Conservation (phyloP, 1,140 invertebrate genomes). For the Drosophila tropicalis region DNA sequence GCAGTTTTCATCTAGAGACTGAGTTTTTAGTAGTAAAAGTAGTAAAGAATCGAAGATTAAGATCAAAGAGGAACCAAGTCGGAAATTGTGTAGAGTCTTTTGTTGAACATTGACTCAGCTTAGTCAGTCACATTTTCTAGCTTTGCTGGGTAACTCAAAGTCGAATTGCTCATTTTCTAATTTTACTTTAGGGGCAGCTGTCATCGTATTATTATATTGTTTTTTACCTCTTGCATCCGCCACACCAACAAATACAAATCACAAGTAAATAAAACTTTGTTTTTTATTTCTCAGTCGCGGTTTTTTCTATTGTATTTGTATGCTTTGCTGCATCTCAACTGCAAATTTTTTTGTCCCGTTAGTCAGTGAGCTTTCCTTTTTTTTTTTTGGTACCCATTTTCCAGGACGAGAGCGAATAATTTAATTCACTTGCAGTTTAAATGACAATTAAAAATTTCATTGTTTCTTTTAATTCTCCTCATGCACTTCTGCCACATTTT, state of each 20-base stretch:
- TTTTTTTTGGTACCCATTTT: constrained; percentile 38
- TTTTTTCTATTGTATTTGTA: constrained; percentile 14
- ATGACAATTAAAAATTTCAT: constrained; percentile 51
- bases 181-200: neutral
- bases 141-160: neutral
- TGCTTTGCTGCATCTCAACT: constrained; percentile 17
- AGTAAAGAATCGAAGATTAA: too few species aligned
- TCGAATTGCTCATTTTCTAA: neutral
- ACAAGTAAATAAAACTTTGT: constrained; percentile 5
- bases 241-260: constrained; percentile 3
- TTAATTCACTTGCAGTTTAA: constrained; percentile 67
- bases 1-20: too few species aligned
- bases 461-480: constrained; percentile 43
- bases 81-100: too few species aligned
- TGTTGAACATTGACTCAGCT: too few species aligned
- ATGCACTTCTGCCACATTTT: constrained; percentile 37
- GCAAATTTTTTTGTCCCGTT: constrained; percentile 13
- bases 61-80: too few species aligned
- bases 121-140: too few species aligned
- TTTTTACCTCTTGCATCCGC: neutral
- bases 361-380: constrained; percentile 14
- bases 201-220: neutral
- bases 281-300: neutral
- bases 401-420: constrained; percentile 58
- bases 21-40: too few species aligned